These are phyloP conservation scores for Grammomys dolichurus DNA, from an alignment of 2,113 vertebrate genomes.

Conservation along the genomic window DNA sequence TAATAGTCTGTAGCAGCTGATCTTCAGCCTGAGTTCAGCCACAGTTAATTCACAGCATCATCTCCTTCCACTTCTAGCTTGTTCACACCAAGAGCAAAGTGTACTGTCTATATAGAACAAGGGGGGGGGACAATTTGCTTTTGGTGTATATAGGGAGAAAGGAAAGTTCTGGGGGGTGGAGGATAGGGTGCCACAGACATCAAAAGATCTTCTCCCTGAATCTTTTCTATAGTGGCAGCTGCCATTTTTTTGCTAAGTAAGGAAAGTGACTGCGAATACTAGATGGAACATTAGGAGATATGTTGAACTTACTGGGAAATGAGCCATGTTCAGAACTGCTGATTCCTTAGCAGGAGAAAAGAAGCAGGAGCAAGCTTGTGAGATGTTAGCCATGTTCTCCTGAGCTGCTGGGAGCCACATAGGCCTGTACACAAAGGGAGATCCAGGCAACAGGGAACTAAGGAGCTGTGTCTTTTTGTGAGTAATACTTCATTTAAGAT, in stretches of 20 bases:
- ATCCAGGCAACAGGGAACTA: background rate
- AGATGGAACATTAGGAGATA: background rate
- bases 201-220: background rate
- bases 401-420: background rate
- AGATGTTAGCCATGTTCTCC: background rate
- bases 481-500: constrained; percentile 52
- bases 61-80: background rate
- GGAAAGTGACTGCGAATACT: background rate
- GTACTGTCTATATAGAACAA: background rate
- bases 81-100: background rate
- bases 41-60: background rate
- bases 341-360: constrained; percentile 27
- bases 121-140: background rate
- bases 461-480: background rate
- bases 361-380: background rate
- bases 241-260: background rate
- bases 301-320: background rate
- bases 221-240: background rate
- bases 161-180: too few relatives aligned
- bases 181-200: background rate
- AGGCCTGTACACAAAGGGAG: background rate
- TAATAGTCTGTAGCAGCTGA: background rate
- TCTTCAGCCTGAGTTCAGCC: background rate
- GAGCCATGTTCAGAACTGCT: background rate
- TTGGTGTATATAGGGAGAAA: rapidly evolving